Evolutionary conservation across 2,888 invertebrate species (phyloP).

Genomic region (Orthosia gothica): DNA sequence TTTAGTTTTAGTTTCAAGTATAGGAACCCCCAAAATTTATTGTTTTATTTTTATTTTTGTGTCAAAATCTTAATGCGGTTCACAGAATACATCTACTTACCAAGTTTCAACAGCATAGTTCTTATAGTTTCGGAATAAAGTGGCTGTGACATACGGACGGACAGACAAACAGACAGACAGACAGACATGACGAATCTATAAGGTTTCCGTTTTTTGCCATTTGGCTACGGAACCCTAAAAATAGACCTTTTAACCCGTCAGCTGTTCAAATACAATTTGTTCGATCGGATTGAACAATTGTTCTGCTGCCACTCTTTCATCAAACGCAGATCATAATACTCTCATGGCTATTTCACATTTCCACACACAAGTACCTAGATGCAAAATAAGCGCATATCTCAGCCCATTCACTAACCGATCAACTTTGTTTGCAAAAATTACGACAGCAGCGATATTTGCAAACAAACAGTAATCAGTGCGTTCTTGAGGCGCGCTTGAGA

Average conservation of each 20-base stretch:
- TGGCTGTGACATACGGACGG: too few species aligned
- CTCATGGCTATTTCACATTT: slow-evolving; percentile 11
- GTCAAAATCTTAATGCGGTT: too few species aligned
- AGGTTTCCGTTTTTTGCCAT: too few species aligned
- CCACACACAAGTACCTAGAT: slow-evolving; percentile 30
- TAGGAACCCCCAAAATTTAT: too few species aligned
- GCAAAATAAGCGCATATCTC: slow-evolving; percentile 61
- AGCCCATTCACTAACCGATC: slow-evolving; percentile 63
- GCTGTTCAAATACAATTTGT: not conserved
- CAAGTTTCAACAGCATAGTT: too few species aligned
- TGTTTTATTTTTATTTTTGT: too few species aligned
- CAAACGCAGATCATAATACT: slow-evolving; percentile 11
- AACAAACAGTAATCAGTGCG: slow-evolving; percentile 80
- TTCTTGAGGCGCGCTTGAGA: slow-evolving; percentile 81
- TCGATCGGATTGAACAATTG: not conserved
- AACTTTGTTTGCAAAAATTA: slow-evolving; percentile 71
- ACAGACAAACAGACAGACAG: too few species aligned
- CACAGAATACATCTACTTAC: too few species aligned
- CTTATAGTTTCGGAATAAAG: too few species aligned
- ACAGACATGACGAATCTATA: too few species aligned
- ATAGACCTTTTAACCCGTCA: not conserved
- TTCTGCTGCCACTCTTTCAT: not conserved
- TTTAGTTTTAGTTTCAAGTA: too few species aligned
- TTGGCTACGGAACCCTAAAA: too few species aligned
- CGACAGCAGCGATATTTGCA: slow-evolving; percentile 81